phyloP scores from a whole-genome alignment of 1,140 invertebrate genomes.

The Spodoptera litura region DNA sequence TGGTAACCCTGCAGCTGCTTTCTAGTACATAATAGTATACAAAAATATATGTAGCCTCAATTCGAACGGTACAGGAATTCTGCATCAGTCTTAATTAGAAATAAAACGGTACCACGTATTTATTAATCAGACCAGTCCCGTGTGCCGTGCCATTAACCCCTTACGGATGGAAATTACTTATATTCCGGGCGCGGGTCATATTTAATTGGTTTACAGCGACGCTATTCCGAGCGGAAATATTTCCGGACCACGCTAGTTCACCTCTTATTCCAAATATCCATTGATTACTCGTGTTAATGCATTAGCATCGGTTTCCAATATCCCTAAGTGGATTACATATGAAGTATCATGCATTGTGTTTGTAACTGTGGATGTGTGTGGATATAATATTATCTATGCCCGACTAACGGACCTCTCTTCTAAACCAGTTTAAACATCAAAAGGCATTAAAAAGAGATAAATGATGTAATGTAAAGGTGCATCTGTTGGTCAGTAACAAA shows the following conservation, averaged over 20 bases:
- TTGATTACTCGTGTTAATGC: conserved; percentile 16
- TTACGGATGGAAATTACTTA: conserved; percentile 36
- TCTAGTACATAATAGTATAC: too few species aligned
- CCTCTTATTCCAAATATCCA: background rate
- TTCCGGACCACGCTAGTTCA: conserved; percentile 35
- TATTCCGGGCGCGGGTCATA: conserved; percentile 38
- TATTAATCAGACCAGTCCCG: conserved; percentile 14
- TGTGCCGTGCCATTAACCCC: conserved; percentile 29
- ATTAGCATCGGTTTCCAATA: background rate
- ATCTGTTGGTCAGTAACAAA: background rate
- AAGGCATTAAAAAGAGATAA: background rate
- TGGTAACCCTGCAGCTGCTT: too few species aligned
- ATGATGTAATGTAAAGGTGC: conserved; percentile 6
- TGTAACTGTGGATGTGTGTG: background rate
- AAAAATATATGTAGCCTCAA: background rate
- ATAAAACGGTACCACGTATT: conserved; percentile 1
- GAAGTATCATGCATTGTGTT: background rate
- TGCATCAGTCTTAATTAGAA: conserved; percentile 11
- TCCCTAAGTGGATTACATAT: background rate
- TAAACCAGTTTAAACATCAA: too few species aligned
- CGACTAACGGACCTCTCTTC: too few species aligned
- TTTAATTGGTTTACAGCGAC: conserved; percentile 42
- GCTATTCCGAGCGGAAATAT: conserved; percentile 39
- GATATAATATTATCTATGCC: too few species aligned
- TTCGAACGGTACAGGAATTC: background rate